These are phyloP conservation scores for Lemur catta DNA, from an alignment of 2,797 vertebrate genomes.

Conservation along the genomic window DNA sequence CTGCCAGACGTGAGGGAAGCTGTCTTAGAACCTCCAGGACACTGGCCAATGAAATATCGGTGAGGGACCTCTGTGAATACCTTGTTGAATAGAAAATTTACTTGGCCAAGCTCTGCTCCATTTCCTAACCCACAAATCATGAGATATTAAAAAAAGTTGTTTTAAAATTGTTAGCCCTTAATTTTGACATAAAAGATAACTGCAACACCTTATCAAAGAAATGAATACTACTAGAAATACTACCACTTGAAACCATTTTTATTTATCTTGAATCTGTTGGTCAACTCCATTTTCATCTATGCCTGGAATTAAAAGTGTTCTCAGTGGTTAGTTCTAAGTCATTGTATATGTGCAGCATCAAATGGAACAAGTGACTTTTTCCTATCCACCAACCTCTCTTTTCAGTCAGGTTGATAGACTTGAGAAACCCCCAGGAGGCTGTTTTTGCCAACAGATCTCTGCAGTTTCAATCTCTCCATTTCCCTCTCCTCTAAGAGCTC, in stretches of 20 bases:
- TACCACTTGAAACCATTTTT: constrained; percentile 11
- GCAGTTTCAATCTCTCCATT: neutral
- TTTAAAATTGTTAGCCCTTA: constrained; percentile 20
- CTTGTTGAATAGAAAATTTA: neutral
- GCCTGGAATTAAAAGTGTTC: constrained; percentile 38
- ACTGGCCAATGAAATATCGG: neutral
- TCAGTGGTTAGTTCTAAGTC: neutral
- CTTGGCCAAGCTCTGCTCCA: neutral
- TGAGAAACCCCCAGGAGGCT: neutral
- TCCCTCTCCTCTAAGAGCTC: constrained; percentile 1
- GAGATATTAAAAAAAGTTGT: neutral
- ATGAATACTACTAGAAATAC: neutral
- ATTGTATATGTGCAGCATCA: neutral
- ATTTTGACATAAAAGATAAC: neutral
- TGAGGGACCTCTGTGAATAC: neutral
- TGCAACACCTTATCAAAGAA: neutral
- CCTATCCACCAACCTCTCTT: neutral
- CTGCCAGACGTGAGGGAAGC: neutral
- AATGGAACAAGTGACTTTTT: neutral
- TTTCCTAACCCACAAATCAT: neutral
- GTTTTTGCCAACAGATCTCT: neutral
- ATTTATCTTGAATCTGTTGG: neutral
- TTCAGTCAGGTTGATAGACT: neutral
- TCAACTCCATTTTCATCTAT: neutral
- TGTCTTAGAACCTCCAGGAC: neutral